These are phyloP conservation scores for Oppia nitens DNA, from an alignment of 1,140 invertebrate species.

Conservation along the genomic window DNA sequence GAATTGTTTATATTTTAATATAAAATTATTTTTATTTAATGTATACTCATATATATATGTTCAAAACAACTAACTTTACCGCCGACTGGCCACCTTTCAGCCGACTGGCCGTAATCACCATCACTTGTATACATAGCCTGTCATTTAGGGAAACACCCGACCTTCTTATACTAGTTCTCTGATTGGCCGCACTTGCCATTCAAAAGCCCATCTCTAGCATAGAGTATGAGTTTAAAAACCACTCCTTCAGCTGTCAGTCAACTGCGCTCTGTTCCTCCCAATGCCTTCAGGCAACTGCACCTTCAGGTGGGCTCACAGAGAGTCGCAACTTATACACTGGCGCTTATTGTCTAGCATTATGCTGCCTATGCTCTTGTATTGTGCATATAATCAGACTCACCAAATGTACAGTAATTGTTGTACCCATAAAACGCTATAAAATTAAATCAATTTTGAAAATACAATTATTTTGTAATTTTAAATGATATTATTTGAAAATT, in stretches of 20 bases:
- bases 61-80: neutral
- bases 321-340: too few relatives aligned
- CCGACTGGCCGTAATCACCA: neutral
- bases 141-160: neutral
- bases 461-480: too few relatives aligned
- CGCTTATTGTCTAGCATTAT: too few relatives aligned
- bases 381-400: too few relatives aligned
- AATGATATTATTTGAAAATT: too few relatives aligned
- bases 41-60: neutral
- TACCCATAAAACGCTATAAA: too few relatives aligned
- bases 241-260: neutral
- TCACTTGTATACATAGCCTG: neutral
- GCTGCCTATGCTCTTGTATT: too few relatives aligned
- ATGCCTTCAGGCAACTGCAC: neutral
- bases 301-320: neutral
- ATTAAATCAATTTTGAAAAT: too few relatives aligned
- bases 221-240: neutral
- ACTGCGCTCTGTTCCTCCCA: neutral
- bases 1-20: neutral
- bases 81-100: too few relatives aligned
- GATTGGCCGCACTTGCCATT: neutral
- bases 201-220: neutral
- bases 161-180: neutral
- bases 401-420: too few relatives aligned
- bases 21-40: neutral